These are phyloP conservation scores for Lycocorax pyrrhopterus DNA, from an alignment of 2,113 vertebrate genomes.

Conservation along the genomic window DNA sequence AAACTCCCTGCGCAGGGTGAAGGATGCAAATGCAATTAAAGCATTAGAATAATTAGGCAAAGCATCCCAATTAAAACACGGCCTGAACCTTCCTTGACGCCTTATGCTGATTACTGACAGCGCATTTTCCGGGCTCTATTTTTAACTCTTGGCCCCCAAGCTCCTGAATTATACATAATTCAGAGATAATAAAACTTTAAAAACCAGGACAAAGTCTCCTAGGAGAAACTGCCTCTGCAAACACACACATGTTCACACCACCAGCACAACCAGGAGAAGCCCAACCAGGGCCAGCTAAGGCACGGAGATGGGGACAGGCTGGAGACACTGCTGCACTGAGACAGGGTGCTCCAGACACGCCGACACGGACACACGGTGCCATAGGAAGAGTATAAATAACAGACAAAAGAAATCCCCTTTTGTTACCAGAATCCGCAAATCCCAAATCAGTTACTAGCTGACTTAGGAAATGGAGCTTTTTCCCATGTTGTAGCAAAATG, in stretches of 20 bases:
- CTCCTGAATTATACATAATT: conserved; percentile 2
- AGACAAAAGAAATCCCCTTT: conserved; percentile 62
- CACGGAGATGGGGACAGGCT: not conserved
- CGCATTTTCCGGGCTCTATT: not conserved
- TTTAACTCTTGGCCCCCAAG: not conserved
- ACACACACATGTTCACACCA: not conserved
- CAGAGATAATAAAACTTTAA: conserved; percentile 1
- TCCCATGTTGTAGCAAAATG: conserved; percentile 63
- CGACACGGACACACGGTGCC: not conserved
- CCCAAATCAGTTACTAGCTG: conserved; percentile 50
- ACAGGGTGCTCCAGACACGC: not conserved
- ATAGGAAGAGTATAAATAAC: conserved; percentile 66
- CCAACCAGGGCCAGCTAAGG: not conserved
- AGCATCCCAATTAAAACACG: not conserved
- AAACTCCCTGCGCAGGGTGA: not conserved
- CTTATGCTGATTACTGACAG: not conserved
- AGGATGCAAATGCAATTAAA: conserved; percentile 38
- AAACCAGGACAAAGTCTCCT: conserved; percentile 17
- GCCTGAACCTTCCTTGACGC: not conserved
- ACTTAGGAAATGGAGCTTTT: conserved; percentile 70
- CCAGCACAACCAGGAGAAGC: not conserved
- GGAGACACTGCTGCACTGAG: not conserved
- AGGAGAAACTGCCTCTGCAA: not conserved
- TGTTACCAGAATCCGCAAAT: conserved; percentile 68
- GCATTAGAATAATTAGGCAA: not conserved